Conservation (phyloP, 2,113 vertebrate species). For the Excalfactoria chinensis region DNA sequence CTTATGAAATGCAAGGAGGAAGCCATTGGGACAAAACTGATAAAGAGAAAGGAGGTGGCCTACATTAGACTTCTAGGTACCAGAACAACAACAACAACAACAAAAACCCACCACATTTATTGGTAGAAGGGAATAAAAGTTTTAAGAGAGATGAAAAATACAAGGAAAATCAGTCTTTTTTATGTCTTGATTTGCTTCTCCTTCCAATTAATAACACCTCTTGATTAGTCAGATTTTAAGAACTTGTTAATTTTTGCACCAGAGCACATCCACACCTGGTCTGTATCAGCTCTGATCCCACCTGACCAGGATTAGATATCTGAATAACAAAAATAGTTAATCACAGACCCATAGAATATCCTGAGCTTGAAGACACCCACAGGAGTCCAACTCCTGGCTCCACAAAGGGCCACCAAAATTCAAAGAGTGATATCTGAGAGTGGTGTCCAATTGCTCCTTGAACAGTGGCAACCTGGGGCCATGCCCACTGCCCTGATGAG, state of each 20-base stretch:
- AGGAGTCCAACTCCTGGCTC: too few relatives aligned
- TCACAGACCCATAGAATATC: too few relatives aligned
- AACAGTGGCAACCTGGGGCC: too few relatives aligned
- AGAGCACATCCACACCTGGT: accelerated
- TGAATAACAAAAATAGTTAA: background rate
- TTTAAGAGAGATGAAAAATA: background rate
- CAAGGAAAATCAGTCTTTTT: background rate
- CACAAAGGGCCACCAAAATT: too few relatives aligned
- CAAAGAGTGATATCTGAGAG: too few relatives aligned
- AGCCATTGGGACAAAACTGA: background rate
- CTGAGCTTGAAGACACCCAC: too few relatives aligned
- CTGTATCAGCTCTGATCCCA: background rate
- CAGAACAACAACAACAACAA: background rate
- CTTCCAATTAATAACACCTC: background rate
- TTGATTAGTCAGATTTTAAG: background rate
- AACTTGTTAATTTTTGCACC: background rate
- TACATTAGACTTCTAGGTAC: background rate
- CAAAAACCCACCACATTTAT: background rate
- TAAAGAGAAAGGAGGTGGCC: background rate
- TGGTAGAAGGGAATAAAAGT: background rate
- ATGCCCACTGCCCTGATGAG: too few relatives aligned
- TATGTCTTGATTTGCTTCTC: background rate
- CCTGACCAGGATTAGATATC: background rate
- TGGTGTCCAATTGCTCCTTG: too few relatives aligned
- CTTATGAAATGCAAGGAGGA: background rate